Evolutionary conservation across 2,113 vertebrate species (phyloP), one percentile per base, ranked within the genome.

Genomic region (Rousettus leschenaultii): DNA sequence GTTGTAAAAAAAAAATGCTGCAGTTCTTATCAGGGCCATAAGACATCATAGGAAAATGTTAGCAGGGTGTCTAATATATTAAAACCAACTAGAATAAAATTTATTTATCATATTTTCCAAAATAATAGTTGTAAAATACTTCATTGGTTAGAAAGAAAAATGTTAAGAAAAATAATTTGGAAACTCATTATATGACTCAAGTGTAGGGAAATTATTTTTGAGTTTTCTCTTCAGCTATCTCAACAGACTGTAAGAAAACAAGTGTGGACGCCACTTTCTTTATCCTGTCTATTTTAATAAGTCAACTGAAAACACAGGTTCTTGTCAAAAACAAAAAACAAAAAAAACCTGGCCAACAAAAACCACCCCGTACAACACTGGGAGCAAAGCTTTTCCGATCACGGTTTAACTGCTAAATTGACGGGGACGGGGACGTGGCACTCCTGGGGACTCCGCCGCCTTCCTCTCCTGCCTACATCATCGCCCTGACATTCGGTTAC

Each of bases 401-500:
- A 35, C 3, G 12, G 55, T 10, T 95, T 53, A 48, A 24, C 71
- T 57, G 43, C 66, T 86, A 51, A 28, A 38, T n/a, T 16, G 40
- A 73, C 0, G 9, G 43, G n/a, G n/a, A n/a, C n/a, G n/a, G n/a
- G n/a, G n/a, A n/a, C n/a, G n/a, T n/a, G n/a, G n/a, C n/a, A 40
- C 6, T 66, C 70, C 88, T 28, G 28, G 73, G 86, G 38, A 48
- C 30, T 53, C 38, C 19, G 4, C 16, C 40, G 6, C 40, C 75
- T 85, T 80, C 65, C 55, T 95, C 70, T 66, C 40, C 86, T 87
- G 70, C 51, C 35, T 38, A 43, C 24, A 33, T 16, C 18, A 33
- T 97, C 88, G 71, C 97, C 93, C 97, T 97, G 96, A 65, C 95
- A 97, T 96, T 59, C 15, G 1, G 94, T 95, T 92, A 92, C 85